Percentiles rank a stretch among this genome's conserved stretches.
Evolutionary conservation across 2,113 vertebrate species (phyloP).

Genomic region (Rhipidura dahli): DNA sequence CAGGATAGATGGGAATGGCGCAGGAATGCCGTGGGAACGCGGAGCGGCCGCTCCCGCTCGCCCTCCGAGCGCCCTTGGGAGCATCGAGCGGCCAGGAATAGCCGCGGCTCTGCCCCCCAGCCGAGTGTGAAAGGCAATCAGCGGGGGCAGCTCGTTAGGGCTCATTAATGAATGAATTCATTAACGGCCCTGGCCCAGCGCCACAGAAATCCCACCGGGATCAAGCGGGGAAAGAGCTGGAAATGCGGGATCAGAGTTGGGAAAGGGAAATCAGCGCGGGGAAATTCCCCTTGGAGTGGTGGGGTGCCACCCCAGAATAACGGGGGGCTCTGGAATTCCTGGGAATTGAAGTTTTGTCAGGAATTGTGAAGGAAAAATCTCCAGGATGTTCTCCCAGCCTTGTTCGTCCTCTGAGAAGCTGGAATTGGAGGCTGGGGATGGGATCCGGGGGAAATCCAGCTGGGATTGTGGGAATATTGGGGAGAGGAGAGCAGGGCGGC

Average conservation of each 20-base stretch:
- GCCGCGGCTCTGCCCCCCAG: background rate
- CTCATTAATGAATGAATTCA: background rate
- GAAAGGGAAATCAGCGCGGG: background rate
- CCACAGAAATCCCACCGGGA: background rate
- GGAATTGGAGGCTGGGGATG: accelerated
- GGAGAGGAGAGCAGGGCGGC: background rate
- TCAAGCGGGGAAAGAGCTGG: background rate
- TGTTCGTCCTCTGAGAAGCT: background rate
- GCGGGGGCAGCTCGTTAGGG: background rate
- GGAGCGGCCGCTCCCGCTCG: background rate
- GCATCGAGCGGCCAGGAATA: background rate
- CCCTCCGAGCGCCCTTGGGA: background rate
- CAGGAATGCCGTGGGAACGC: background rate
- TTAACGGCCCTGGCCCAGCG: background rate
- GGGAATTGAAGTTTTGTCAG: background rate
- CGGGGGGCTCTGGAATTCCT: background rate
- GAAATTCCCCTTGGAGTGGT: background rate
- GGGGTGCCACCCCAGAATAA: too few relatives aligned
- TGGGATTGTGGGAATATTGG: accelerated
- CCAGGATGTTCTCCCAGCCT: background rate
- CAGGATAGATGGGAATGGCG: accelerated
- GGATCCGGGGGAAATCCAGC: background rate
- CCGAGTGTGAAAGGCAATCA: conserved; percentile 69
- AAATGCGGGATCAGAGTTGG: background rate
- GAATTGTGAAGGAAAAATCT: accelerated